Conservation (phyloP, 2,113 vertebrate genomes). For the Onychorhynchus coronatus region DNA sequence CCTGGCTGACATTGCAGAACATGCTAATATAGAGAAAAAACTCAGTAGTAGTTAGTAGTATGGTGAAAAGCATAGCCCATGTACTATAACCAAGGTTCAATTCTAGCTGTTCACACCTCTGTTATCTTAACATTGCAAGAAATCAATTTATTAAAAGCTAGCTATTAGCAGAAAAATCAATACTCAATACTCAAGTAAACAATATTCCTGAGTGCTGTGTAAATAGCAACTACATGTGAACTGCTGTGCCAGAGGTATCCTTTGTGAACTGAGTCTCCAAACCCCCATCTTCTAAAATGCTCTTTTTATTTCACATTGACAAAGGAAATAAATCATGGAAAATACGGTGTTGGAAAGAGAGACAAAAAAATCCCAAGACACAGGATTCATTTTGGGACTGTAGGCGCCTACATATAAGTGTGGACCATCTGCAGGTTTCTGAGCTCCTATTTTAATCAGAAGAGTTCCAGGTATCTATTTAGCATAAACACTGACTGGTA, state of each 20-base stretch:
- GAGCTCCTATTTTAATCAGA: not conserved
- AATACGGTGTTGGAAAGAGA: not conserved
- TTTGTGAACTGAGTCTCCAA: not conserved
- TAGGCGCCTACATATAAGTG: not conserved
- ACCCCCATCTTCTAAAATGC: not conserved
- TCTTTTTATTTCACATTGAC: not conserved
- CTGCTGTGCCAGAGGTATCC: not conserved
- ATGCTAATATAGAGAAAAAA: not conserved
- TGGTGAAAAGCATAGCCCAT: not conserved
- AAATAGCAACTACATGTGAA: not conserved
- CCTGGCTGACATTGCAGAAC: not conserved
- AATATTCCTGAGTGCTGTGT: not conserved
- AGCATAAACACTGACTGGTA: not conserved
- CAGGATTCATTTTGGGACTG: not conserved
- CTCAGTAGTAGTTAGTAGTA: not conserved
- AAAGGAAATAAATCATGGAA: not conserved
- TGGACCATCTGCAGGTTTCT: not conserved
- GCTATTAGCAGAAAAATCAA: not conserved
- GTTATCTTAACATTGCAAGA: not conserved
- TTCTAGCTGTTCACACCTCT: not conserved
- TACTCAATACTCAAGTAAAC: conserved; percentile 6
- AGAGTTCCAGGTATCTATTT: not conserved
- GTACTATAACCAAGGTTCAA: not conserved
- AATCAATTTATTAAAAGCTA: conserved; percentile 13
- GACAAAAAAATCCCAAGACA: not conserved